These are phyloP conservation scores for Siniperca chuatsi DNA, from an alignment of 2,113 vertebrate genomes.

Conservation along the genomic window DNA sequence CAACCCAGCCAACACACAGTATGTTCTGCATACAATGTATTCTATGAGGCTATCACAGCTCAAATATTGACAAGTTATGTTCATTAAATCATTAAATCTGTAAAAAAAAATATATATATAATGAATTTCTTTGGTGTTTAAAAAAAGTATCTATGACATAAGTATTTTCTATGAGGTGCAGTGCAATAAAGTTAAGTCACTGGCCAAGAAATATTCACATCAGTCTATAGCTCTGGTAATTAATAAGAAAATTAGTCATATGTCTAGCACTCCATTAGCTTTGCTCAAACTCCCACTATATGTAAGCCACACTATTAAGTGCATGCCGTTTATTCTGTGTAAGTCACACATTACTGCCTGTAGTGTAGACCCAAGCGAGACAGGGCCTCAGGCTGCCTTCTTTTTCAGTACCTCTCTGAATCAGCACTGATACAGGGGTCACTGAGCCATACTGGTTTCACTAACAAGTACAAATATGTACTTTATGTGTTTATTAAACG, in stretches of 20 bases:
- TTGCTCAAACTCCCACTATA: not conserved
- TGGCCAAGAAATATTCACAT: conserved; percentile 29
- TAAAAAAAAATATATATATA: not conserved
- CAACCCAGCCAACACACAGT: not conserved
- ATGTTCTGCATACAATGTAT: conserved; percentile 4
- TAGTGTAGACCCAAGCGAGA: conserved; percentile 24
- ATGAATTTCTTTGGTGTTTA: conserved; percentile 6
- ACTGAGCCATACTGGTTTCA: conserved; percentile 59
- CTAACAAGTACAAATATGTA: conserved; percentile 23
- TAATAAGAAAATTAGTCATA: conserved; percentile 8
- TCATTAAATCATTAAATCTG: conserved; percentile 17
- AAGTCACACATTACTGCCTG: conserved; percentile 26
- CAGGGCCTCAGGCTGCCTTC: conserved; percentile 45
- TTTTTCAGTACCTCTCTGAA: conserved; percentile 63
- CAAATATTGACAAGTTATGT: not conserved
- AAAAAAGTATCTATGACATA: conserved; percentile 13
- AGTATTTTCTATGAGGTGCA: conserved; percentile 7
- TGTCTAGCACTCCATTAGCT: conserved; percentile 14
- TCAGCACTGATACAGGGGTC: conserved; percentile 61
- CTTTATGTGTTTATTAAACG: conserved; percentile 17
- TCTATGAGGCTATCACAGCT: not conserved
- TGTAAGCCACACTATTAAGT: not conserved
- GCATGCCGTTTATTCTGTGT: not conserved
- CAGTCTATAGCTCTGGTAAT: conserved; percentile 5
- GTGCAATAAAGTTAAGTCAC: conserved; percentile 58